A percentile compares a stretch with the other conserved stretches of the same genome.
Conservation (phyloP, 2,113 vertebrate genomes). For the Crotalus tigris region DNA sequence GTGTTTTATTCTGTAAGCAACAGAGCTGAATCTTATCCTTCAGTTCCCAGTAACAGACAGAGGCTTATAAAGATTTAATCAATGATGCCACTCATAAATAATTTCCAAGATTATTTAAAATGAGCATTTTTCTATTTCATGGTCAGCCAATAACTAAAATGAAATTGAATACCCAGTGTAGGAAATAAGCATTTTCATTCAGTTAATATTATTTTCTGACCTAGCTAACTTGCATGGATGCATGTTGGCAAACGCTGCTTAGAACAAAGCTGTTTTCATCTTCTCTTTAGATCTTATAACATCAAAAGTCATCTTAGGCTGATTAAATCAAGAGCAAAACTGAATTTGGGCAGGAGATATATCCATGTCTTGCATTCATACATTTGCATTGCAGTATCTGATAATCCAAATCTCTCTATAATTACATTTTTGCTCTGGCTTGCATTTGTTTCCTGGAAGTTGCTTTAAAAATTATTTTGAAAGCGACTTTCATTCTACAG, state of each 20-base stretch:
- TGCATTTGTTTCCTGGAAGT: background rate
- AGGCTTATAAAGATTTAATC: background rate
- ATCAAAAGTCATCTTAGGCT: background rate
- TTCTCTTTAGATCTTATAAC: constrained; percentile 30
- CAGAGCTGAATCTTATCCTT: background rate
- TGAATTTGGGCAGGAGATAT: background rate
- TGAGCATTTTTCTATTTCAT: background rate
- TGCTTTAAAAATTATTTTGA: background rate
- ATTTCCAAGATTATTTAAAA: constrained; percentile 18
- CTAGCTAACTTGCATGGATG: background rate
- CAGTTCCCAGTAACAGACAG: background rate
- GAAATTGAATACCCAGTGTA: constrained; percentile 5
- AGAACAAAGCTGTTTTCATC: constrained; percentile 1
- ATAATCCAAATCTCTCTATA: background rate
- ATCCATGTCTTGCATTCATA: background rate
- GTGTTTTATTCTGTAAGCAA: background rate
- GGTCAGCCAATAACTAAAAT: constrained; percentile 10
- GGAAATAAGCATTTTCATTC: background rate
- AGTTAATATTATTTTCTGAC: background rate
- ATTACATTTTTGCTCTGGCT: background rate
- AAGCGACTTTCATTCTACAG: background rate
- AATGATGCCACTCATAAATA: constrained; percentile 1
- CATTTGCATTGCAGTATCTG: background rate
- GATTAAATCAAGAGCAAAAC: background rate
- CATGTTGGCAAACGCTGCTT: background rate